Conservation (phyloP, 2,888 invertebrate species). For the Balanococcus diminutus region DNA sequence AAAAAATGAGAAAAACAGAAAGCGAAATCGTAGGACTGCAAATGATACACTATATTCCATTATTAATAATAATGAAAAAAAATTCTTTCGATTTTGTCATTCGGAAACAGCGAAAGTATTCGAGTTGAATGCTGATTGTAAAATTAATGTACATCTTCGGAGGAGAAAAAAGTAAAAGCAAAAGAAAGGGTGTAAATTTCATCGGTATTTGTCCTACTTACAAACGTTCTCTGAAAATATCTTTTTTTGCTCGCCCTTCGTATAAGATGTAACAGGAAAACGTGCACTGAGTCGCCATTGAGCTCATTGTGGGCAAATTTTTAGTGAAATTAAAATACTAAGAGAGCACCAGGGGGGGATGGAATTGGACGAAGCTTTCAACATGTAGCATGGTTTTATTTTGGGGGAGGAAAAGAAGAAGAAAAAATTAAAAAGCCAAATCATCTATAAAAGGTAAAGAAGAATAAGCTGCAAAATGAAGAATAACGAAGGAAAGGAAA, state of each 20-base stretch:
- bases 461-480: constrained; percentile 7
- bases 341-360: neutral
- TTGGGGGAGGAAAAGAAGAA: neutral
- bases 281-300: neutral
- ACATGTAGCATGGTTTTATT: neutral
- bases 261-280: neutral
- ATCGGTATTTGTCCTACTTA: neutral
- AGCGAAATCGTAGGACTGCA: neutral
- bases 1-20: neutral
- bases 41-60: neutral
- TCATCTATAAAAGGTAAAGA: neutral
- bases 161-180: too few species aligned
- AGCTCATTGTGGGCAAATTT: neutral
- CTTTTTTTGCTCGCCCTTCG: neutral
- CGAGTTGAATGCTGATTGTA: neutral
- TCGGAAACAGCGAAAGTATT: neutral
- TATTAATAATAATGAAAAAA: neutral
- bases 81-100: neutral
- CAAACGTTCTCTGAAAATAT: neutral
- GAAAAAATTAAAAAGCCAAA: neutral
- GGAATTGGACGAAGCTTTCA: neutral
- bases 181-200: neutral
- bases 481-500: too few species aligned
- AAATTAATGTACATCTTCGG: neutral
- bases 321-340: neutral